Evolutionary conservation across 2,888 invertebrate species (phyloP).

Genomic region (Unio pictorum): DNA sequence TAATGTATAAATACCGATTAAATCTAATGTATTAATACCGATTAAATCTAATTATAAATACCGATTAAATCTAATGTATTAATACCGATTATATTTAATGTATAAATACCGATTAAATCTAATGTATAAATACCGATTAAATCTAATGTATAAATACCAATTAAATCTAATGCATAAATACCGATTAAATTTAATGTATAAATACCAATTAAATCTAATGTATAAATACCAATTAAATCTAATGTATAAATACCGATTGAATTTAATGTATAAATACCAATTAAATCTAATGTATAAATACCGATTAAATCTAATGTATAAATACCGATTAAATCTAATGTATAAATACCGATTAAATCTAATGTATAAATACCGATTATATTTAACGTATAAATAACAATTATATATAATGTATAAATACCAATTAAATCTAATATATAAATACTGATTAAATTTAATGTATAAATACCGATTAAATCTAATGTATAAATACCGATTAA

Average conservation of each 20-base stretch:
- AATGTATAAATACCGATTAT: slow-evolving; percentile 29
- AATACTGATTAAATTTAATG: slow-evolving; percentile 27
- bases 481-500: slow-evolving; percentile 30
- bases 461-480: slow-evolving; percentile 30
- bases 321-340: slow-evolving; percentile 29
- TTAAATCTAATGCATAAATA: slow-evolving; percentile 13
- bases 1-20: slow-evolving; percentile 30
- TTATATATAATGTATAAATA: slow-evolving; percentile 12
- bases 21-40: slow-evolving; percentile 19
- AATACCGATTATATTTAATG: slow-evolving; percentile 28
- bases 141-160: slow-evolving; percentile 23
- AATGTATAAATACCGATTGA: slow-evolving; percentile 29
- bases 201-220: slow-evolving; percentile 29
- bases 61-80: slow-evolving; percentile 24
- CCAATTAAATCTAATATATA: slow-evolving; percentile 22
- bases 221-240: slow-evolving; percentile 30
- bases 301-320: no score
- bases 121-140: slow-evolving; percentile 30
- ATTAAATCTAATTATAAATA: slow-evolving; percentile 18
- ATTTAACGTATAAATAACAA: slow-evolving; percentile 21
- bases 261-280: slow-evolving; percentile 23
- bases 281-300: slow-evolving; percentile 5
- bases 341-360: slow-evolving; percentile 31
- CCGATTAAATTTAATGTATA: slow-evolving; percentile 23
- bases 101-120: slow-evolving; percentile 29